A percentile compares a stretch with the other conserved stretches of the same genome.
phyloP scores from a whole-genome alignment of 2,113 vertebrate species.

The Petroica traversi region DNA sequence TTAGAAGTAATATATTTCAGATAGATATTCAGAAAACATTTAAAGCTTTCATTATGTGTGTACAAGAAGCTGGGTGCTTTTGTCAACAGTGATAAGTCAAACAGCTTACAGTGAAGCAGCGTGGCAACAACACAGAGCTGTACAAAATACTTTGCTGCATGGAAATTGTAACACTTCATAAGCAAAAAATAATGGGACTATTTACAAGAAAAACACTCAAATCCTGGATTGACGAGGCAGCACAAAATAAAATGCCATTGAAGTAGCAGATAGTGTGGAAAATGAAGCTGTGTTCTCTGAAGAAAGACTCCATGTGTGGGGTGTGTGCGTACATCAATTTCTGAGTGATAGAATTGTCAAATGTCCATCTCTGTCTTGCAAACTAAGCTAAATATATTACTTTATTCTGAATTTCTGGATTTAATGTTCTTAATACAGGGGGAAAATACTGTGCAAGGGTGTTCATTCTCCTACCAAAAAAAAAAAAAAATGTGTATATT shows the following conservation, averaged over 20 bases:
- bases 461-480: background rate
- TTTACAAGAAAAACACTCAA: background rate
- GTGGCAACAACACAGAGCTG: background rate
- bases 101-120: background rate
- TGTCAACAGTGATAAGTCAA: background rate
- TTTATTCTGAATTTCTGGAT: background rate
- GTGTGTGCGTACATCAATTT: accelerated
- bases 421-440: background rate
- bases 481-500: accelerated
- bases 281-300: background rate
- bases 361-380: background rate
- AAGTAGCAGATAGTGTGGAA: background rate
- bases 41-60: background rate
- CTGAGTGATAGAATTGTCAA: background rate
- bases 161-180: background rate
- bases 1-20: background rate
- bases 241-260: background rate
- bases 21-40: background rate
- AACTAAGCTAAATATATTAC: background rate
- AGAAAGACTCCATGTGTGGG: accelerated
- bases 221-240: background rate
- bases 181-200: background rate
- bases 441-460: background rate
- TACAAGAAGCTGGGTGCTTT: background rate
- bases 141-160: background rate